Base-by-base conservation (phyloP, 2,888 invertebrate species). In the Diarsia rubi region DNA sequence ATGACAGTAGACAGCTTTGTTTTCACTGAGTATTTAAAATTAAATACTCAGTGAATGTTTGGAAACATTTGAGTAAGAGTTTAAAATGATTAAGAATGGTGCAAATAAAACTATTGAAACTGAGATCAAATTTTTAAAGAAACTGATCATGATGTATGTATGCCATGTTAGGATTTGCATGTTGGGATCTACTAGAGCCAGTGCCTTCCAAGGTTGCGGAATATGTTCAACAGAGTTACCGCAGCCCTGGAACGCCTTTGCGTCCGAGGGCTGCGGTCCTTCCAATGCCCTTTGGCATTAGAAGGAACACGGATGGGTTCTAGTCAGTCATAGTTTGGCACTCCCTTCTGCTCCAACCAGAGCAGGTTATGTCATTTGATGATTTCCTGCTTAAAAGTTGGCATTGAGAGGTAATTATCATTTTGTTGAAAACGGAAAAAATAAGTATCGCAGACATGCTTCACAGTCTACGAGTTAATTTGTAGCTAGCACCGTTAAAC, bases 1-100 rank as follows among this genome's bases (percentile, higher is more conserved):
- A 62, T 76, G 42, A 52, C 45, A 45, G 14, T 44, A 44, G 11
- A 57, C 54, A 59, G 44, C 12, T 73, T 67, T 49, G 74, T 67
- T 67, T 72, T 57, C n/a, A n/a, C n/a, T n/a, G n/a, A n/a, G n/a
- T n/a, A n/a, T n/a, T n/a, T n/a, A n/a, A n/a, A n/a, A n/a, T n/a
- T n/a, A 66, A 67, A 57, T 74, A 67, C 63, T 78, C 31, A 37
- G 49, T 73, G 47, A 63, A 79, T n/a, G 65, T 65, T 54, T 60
- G 42, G 37, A 66, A 73, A 49, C 66, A 66, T 73, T 63, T 27
- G 37, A 67, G 54, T 44, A 80, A 63, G 44, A 44, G 45, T 74
- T 54, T 19, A 19, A 54, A 57, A 67, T 42, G 27, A 31, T 1
- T 44, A 2, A 47, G 47, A 64, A 49, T 44, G 24, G 2, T 57